phyloP scores from a whole-genome alignment of 2,113 vertebrate genomes.

The Petaurus breviceps region DNA sequence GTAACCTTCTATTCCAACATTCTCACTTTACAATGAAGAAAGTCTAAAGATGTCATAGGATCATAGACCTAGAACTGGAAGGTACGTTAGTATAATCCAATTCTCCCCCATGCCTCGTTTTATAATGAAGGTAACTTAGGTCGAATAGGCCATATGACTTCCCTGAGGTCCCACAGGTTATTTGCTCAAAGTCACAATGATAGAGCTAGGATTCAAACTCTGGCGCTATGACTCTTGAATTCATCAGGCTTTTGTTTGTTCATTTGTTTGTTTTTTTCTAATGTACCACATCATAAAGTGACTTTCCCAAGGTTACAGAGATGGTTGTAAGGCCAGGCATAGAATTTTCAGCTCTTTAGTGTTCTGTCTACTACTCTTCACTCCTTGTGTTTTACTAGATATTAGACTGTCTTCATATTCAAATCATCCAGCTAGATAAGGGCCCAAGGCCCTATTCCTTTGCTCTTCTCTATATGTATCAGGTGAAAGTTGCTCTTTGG shows the following conservation, averaged over 20 bases:
- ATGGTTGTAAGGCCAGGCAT: neutral
- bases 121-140: neutral
- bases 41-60: neutral
- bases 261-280: neutral
- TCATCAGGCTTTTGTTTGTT: neutral
- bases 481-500: constrained; percentile 55
- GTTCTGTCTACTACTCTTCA: neutral
- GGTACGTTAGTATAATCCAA: too few species aligned
- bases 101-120: too few species aligned
- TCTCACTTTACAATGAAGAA: neutral
- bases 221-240: neutral
- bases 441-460: constrained; percentile 24
- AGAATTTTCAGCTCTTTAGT: neutral
- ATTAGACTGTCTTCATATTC: neutral
- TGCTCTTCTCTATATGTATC: constrained; percentile 33
- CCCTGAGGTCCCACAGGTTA: neutral
- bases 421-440: constrained; percentile 23
- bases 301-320: neutral
- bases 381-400: neutral
- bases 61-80: neutral
- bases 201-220: neutral
- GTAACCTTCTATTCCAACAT: neutral
- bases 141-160: neutral
- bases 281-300: neutral
- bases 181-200: neutral